A percentile compares a stretch with the other conserved stretches of the same genome.
phyloP scores from a whole-genome alignment of 2,113 vertebrate species.

The Zosterops pallidus region DNA sequence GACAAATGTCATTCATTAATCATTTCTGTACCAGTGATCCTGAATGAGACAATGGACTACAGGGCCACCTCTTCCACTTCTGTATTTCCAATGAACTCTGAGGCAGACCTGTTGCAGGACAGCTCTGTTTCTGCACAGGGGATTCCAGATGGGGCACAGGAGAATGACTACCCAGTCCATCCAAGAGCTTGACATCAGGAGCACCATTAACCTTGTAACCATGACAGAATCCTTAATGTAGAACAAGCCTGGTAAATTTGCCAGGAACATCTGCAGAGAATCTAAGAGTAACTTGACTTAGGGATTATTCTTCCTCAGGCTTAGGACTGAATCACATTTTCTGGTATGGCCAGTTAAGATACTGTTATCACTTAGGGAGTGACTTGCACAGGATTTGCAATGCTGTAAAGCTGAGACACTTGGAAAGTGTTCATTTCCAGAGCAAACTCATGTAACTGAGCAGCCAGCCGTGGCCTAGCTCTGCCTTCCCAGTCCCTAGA shows the following conservation, averaged over 20 bases:
- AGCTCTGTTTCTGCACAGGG: background rate
- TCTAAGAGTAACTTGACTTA: background rate
- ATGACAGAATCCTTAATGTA: background rate
- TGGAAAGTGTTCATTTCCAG: background rate
- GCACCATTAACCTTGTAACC: background rate
- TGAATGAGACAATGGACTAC: background rate
- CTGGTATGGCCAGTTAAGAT: background rate
- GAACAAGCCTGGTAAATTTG: background rate
- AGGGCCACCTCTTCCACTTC: background rate
- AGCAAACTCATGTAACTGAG: background rate
- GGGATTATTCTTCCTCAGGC: background rate
- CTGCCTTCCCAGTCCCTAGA: background rate
- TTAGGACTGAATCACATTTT: background rate
- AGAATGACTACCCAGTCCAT: background rate
- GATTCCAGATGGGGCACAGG: background rate
- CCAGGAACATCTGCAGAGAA: background rate
- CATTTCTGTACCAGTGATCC: background rate
- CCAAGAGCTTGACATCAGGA: background rate
- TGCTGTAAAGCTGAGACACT: background rate
- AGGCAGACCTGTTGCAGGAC: background rate
- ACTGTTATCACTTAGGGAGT: background rate
- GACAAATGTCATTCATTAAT: background rate
- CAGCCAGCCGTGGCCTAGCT: background rate
- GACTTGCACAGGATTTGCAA: background rate
- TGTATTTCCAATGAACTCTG: background rate